These are phyloP conservation scores for Pica pica DNA, from an alignment of 2,113 vertebrate genomes.

Conservation along the genomic window DNA sequence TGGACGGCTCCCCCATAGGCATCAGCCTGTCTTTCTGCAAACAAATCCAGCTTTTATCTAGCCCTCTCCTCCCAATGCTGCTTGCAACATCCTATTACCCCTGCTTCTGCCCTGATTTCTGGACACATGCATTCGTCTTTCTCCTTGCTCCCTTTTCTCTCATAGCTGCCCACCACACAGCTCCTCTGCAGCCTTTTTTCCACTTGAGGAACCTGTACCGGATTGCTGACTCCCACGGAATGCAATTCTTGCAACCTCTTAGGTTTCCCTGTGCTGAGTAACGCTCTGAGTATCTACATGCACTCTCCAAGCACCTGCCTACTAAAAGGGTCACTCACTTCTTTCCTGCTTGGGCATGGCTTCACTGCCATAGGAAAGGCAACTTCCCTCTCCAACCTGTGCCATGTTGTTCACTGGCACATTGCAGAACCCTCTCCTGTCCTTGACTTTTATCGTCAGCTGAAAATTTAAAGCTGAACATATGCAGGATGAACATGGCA, in stretches of 20 bases:
- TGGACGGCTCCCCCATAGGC: not conserved
- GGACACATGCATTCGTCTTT: not conserved
- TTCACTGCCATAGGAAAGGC: not conserved
- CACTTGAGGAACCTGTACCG: not conserved
- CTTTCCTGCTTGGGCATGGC: not conserved
- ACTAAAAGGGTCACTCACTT: not conserved
- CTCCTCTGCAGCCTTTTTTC: not conserved
- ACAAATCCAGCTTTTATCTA: not conserved
- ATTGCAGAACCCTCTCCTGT: not conserved
- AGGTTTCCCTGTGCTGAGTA: constrained; percentile 15
- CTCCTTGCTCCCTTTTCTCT: not conserved
- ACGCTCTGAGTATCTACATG: not conserved
- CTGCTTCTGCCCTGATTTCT: not conserved
- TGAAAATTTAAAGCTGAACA: not conserved
- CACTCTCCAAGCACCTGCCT: not conserved
- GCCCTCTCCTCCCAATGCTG: not conserved
- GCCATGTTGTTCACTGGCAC: not conserved
- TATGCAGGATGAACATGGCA: not conserved
- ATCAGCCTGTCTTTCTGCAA: not conserved
- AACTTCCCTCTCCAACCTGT: not conserved
- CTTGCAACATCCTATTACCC: not conserved
- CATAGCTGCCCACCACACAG: not conserved
- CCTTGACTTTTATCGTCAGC: not conserved
- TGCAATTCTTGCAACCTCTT: not conserved
- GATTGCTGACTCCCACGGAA: not conserved